Base-by-base conservation (phyloP, 2,113 vertebrate genomes). In the Tinamus guttatus region DNA sequence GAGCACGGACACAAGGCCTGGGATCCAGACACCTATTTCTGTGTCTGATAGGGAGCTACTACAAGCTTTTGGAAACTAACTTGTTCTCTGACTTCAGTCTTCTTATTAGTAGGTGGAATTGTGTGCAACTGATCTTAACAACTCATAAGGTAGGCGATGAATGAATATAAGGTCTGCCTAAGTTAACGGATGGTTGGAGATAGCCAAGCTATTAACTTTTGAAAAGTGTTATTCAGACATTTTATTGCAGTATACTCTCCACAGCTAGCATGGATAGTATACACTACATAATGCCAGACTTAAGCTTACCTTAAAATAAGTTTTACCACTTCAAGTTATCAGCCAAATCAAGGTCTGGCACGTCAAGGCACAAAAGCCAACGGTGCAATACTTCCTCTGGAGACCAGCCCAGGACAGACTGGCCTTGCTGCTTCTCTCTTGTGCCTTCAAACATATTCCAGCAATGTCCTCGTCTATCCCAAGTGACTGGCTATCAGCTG, bases 401-500 rank as follows among this genome's bases (percentile, higher is more conserved):
- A 94, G 32, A 43, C 69, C 5, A 92, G 84, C 93, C 93, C 40
- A 32, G 78, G 38, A 27, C 14, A 52, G 25, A 65, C 2, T 28
- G 62, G 65, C 74, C 65, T 87, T 69, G 27, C 1, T 59, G 88
- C 36, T 89, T 91, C 86, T 68, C 80, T 75, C 69, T 64, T 71
- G 47, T 73, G 64, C 74, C 47, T 87, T 91, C 58, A 92, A 52
- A 92, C 70, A 25, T 19, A 40, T 56, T 62, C 58, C 80, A 94
- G 73, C 32, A 88, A 78, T 41, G 77, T 90, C 60, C 34, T 81
- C 56, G 80, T 32, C 63, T 84, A 38, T 68, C 93, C 69, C 81
- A 84, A 92, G 69, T 71, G 60, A 68, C 38, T 87, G 89, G 92
- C 83, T 91, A 94, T 43, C 56, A 93, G 62, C 75, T 79, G 43